Percentiles rank a stretch among this genome's conserved stretches.
Evolutionary conservation across 2,113 vertebrate genomes (phyloP).

Genomic region (Ibidorhyncha struthersii): DNA sequence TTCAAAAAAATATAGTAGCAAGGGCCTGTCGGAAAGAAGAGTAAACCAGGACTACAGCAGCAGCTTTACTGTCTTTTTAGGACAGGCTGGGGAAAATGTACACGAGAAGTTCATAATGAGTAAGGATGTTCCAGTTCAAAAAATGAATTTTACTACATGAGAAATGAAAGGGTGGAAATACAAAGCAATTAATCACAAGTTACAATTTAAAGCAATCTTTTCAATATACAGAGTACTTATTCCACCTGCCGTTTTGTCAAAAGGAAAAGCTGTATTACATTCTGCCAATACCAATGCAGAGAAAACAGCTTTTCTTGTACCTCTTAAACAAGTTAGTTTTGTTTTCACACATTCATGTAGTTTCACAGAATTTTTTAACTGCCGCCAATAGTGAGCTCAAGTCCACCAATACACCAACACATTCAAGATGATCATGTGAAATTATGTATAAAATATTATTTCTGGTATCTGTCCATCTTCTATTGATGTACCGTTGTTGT

Average conservation of each 20-base stretch:
- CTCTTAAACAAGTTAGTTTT: conserved; percentile 45
- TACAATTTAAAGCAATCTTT: conserved; percentile 13
- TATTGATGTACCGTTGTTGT: conserved; percentile 95
- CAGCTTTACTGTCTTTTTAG: conserved; percentile 11
- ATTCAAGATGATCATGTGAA: background rate
- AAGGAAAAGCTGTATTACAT: conserved; percentile 41
- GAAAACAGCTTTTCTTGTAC: conserved; percentile 28
- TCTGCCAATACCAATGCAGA: background rate
- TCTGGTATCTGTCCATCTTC: conserved; percentile 96
- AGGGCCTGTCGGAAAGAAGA: background rate
- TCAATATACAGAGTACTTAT: conserved; percentile 13
- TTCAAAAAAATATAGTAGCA: conserved; percentile 23
- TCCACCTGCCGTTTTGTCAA: background rate
- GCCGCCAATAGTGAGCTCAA: conserved; percentile 6
- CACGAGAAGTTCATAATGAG: background rate
- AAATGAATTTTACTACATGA: conserved; percentile 18
- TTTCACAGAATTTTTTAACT: conserved; percentile 41
- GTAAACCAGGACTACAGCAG: background rate
- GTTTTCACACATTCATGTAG: conserved; percentile 23
- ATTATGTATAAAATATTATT: conserved; percentile 93
- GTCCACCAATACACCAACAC: background rate
- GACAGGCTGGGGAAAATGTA: background rate
- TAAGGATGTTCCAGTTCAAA: conserved; percentile 53
- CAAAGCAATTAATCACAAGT: conserved; percentile 26
- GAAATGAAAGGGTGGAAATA: conserved; percentile 7